Evolutionary conservation across 37 sponge, comb jelly and placozoan genomes (phyloP).

Genomic region (Spongia lamella): DNA sequence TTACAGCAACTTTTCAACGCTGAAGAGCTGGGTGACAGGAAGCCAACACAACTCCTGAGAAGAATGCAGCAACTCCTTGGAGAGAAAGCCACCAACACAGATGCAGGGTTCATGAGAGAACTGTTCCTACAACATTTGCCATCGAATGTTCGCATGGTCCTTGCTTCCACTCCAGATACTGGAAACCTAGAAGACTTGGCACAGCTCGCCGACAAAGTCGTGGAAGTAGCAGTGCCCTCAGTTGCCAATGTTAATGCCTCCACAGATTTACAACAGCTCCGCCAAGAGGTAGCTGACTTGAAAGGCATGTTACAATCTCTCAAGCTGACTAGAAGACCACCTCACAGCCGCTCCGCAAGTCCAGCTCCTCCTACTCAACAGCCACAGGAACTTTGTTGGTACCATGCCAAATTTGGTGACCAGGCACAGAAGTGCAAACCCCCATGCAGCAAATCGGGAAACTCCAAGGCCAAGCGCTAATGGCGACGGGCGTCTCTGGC

Average conservation of each 20-base stretch:
- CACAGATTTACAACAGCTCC: no score
- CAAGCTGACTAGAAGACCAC: no score
- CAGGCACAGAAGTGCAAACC: conserved; percentile 9
- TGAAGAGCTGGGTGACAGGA: conserved; percentile 30
- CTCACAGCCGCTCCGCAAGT: conserved; percentile 6
- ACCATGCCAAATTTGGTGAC: conserved; percentile 7
- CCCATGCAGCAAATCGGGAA: conserved; percentile 14
- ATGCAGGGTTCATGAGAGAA: conserved; percentile 9
- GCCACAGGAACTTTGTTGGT: conserved; percentile 3
- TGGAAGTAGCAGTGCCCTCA: conserved; percentile 8
- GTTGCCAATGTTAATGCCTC: not conserved
- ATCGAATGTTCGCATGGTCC: conserved; percentile 20
- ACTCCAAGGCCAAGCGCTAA: conserved; percentile 17
- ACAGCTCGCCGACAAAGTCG: conserved; percentile 13
- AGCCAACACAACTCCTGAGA: conserved; percentile 18
- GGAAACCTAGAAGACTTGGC: conserved; percentile 18
- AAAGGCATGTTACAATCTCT: no score
- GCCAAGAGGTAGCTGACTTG: conserved; percentile 3
- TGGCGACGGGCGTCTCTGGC: conserved; percentile 24
- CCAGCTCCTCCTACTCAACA: not conserved
- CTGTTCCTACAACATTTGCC: conserved; percentile 32
- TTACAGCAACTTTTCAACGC: conserved; percentile 7
- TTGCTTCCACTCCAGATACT: conserved; percentile 9
- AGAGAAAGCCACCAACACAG: not conserved
- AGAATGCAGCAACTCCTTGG: conserved; percentile 26